Evolutionary conservation across 2,113 vertebrate species (phyloP), one percentile per base, ranked within the genome.

Genomic region (Coreoperca whiteheadi): DNA sequence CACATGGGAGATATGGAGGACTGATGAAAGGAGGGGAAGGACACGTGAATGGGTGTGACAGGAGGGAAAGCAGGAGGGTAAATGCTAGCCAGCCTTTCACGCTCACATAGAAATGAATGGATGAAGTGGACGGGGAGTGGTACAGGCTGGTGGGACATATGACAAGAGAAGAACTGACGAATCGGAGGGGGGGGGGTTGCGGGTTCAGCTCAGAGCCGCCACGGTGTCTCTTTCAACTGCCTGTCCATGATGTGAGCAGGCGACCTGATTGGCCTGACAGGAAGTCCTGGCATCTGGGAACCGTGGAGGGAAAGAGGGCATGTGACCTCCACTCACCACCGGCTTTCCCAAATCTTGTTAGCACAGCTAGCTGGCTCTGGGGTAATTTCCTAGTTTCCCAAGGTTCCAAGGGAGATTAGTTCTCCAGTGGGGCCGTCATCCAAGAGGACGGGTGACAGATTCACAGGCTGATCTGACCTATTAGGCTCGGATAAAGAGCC

Each of bases 301-400:
- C 90, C 61, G 57, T 28, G 78, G 54, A 87, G 88, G 86, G 84
- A 90, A 87, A 54, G 63, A 90, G 92, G 93, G 90, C 95, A 96
- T 94, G 94, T 96, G 95, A 96, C 94, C 94, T 92, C 93, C 88
- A 78, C 84, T 90, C 93, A 90, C 80, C 81, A 90, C 82, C 85
- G 88, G 94, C 94, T 95, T 96, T 93, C 83, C 84, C 84, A 94
- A 95, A 95, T 96, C 94, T 94, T 85, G 89, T 95, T 94, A 94
- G 88, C 88, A 66, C 92, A 90, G 87, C 90, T 88, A 92, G 89
- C 82, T 86, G 93, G 78, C 89, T 91, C 88, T 65, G 73, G 85
- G 93, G 93, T 93, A 83, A 91, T 91, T 94, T 92, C 92, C 91
- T 92, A 93, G 88, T 93, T 94, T 95, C 93, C 91, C 91, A 92